Evolutionary conservation across 2,888 invertebrate species (phyloP).

Genomic region (Drosophila longiperda): DNA sequence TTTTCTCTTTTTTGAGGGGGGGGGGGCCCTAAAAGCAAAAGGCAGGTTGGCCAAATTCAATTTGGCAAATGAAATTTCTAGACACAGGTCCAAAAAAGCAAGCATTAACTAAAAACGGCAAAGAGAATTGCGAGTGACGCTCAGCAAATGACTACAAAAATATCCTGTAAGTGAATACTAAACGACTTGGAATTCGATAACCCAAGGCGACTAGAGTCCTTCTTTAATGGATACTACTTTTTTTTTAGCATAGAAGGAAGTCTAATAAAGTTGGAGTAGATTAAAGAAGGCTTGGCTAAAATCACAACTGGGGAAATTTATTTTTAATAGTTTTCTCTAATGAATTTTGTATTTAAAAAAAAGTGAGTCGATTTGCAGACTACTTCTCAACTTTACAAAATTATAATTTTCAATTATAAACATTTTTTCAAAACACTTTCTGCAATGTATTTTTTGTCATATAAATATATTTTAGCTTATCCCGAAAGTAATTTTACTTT

Average conservation of each 20-base stretch:
- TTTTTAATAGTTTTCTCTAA: background rate
- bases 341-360: background rate
- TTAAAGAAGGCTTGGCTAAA: background rate
- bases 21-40: constrained; percentile 47
- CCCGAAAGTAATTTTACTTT: too few relatives aligned
- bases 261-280: background rate
- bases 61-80: constrained; percentile 73
- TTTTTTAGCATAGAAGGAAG: too few relatives aligned
- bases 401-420: too few relatives aligned
- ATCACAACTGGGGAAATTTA: background rate
- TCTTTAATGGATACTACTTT: background rate
- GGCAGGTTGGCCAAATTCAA: constrained; percentile 75
- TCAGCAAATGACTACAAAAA: background rate
- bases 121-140: background rate
- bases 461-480: too few relatives aligned
- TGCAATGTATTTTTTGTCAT: too few relatives aligned
- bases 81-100: constrained; percentile 43
- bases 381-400: background rate
- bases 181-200: background rate
- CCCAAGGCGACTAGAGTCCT: background rate
- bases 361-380: background rate
- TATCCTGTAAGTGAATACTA: constrained; percentile 22
- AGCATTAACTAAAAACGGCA: constrained; percentile 24
- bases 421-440: too few relatives aligned
- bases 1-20: background rate